Evolutionary conservation across 2,888 invertebrate genomes (phyloP), one percentile per base, ranked within the genome.

Genomic region (Pasiphila rectangulata): DNA sequence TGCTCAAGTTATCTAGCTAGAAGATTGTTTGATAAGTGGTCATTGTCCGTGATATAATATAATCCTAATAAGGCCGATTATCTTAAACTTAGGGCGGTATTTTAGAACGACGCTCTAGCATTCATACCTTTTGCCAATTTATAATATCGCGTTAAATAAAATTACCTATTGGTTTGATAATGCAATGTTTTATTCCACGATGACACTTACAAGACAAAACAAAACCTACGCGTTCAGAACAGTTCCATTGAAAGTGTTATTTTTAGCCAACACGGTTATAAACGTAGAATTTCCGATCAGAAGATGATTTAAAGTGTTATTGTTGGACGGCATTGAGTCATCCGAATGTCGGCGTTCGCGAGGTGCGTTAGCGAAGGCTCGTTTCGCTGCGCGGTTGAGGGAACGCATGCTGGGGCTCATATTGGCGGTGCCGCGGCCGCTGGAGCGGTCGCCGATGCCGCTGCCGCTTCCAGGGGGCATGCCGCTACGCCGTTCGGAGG

Each of bases 301-400:
- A 24, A 54, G 36, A 30, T 60, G 46, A 38, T 54, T 47, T 19
- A 48, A 42, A n/a, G 54, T 57, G 21, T 63, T 63, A 37, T 65
- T 64, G 38, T 68, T 70, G 4, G 54, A 49, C 2, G 55, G 46
- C 15, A 57, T 57, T 1, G 58, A 60, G 1, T 20, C 44, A 15
- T 69, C 68, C 1, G 63, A 63, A 4, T 77, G 72, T 1, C 81
- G 68, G 2, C 76, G 67, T 2, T 69, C 46, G 12, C 77, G 19
- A 5, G 17, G 17, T 0, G 9, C 16, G 2, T 16, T 9, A 4
- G 16, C 32, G 0, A 32, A 17, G 17, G 17, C 5, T 5, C 17
- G 17, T 15, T 16, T n/a, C n/a, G 16, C 10, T 16, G 16, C 2
- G 32, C 32, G 16, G 9, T 32, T 10, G 9, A 16, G 32, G 10